Evolutionary conservation across 2,113 vertebrate species (phyloP).

Genomic region (Australoheros scitulus): DNA sequence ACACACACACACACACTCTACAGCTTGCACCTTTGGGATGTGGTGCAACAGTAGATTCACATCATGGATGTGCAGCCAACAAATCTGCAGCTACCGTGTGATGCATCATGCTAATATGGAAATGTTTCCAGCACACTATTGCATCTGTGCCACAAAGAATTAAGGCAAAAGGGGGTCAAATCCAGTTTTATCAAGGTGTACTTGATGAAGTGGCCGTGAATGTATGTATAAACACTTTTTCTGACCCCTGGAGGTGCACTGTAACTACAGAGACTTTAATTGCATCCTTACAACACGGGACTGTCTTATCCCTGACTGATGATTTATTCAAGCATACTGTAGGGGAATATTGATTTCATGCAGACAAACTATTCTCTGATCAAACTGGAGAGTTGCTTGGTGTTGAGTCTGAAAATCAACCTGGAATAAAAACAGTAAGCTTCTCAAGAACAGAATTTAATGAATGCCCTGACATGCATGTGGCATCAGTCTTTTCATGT

Average conservation of each 20-base stretch:
- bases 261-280: neutral
- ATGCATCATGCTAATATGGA: neutral
- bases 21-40: neutral
- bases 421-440: neutral
- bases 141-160: neutral
- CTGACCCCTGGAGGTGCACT: neutral
- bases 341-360: neutral
- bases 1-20: too few relatives aligned
- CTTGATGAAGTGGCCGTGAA: neutral
- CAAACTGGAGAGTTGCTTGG: neutral
- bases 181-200: neutral
- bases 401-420: slow-evolving; percentile 10
- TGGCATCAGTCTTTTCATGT: slow-evolving; percentile 12
- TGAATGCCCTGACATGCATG: neutral
- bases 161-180: neutral
- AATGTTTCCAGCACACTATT: neutral
- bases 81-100: neutral
- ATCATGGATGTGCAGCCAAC: neutral
- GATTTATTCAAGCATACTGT: neutral
- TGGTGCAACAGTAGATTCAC: neutral
- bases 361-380: neutral
- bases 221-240: neutral
- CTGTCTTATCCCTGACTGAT: neutral
- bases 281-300: neutral
- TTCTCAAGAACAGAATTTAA: slow-evolving; percentile 26